phyloP scores from a whole-genome alignment of 2,797 vertebrate species.

The Sebastes minor region DNA sequence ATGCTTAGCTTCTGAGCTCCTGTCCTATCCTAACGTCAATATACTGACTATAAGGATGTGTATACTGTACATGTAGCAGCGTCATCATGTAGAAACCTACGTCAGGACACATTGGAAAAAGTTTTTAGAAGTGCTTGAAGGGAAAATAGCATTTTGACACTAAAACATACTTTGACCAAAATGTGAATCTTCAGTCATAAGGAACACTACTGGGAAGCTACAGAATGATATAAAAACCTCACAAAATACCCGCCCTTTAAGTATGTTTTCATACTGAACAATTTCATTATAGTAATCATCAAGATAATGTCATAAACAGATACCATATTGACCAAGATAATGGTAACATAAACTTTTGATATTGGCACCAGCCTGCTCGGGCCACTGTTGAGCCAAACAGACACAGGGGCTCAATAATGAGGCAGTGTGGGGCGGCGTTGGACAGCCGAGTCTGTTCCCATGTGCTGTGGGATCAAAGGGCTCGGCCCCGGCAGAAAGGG shows the following conservation, averaged over 20 bases:
- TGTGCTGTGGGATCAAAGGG: conserved; percentile 70
- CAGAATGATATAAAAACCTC: too few relatives aligned
- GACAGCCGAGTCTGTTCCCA: conserved; percentile 38
- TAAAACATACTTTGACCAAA: too few relatives aligned
- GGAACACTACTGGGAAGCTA: too few relatives aligned
- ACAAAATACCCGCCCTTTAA: not conserved
- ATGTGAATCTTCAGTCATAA: fast-evolving
- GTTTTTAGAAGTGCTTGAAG: too few relatives aligned
- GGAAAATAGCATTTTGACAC: too few relatives aligned
- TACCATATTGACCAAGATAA: not conserved
- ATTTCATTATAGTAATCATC: conserved; percentile 19
- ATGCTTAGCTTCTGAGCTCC: too few relatives aligned
- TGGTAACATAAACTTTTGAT: not conserved
- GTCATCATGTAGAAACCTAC: too few relatives aligned
- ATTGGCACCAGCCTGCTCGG: not conserved
- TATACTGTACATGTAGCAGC: too few relatives aligned
- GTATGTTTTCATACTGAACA: not conserved
- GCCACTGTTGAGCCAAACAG: conserved; percentile 1
- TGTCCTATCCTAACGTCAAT: too few relatives aligned
- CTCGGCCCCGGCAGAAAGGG: conserved; percentile 25
- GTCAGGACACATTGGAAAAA: too few relatives aligned
- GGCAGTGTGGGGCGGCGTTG: conserved; percentile 13
- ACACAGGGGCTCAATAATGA: conserved; percentile 33
- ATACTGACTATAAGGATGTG: too few relatives aligned
- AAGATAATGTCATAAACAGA: conserved; percentile 16